These are phyloP conservation scores for Hylomyscus alleni DNA, from an alignment of 2,797 vertebrate species.

Conservation along the genomic window DNA sequence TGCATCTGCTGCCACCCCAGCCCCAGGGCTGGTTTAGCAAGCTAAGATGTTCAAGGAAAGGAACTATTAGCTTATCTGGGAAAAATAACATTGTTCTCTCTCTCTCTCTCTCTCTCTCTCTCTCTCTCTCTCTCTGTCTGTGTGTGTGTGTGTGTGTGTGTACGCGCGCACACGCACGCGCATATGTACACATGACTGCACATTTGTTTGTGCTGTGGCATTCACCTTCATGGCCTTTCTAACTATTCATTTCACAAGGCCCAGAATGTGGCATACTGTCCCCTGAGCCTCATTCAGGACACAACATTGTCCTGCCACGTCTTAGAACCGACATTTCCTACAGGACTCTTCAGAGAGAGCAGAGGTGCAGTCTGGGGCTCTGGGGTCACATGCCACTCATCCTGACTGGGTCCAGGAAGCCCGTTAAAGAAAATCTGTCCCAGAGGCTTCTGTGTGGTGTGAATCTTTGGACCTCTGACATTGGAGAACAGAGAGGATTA, in stretches of 20 bases:
- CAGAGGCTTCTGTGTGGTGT: background rate
- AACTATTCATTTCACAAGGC: background rate
- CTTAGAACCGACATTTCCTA: background rate
- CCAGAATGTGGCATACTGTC: background rate
- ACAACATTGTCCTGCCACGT: background rate
- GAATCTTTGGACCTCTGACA: background rate
- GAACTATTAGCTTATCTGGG: background rate
- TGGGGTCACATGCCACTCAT: background rate
- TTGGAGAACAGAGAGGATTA: background rate
- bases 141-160: background rate
- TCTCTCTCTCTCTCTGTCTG: background rate
- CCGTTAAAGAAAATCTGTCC: background rate
- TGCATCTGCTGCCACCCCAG: background rate
- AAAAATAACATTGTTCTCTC: background rate
- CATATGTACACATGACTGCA: background rate
- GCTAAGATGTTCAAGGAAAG: background rate
- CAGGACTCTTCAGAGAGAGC: background rate
- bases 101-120: background rate
- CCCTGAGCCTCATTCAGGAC: background rate
- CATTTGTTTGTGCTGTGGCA: background rate
- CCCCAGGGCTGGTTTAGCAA: background rate
- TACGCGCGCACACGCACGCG: rapidly evolving
- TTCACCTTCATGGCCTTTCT: background rate
- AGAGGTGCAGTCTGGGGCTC: background rate
- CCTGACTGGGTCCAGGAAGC: background rate